Evolutionary conservation across 2,113 vertebrate genomes (phyloP), one percentile per base, ranked within the genome.

Genomic region (Mormoops blainvillei): DNA sequence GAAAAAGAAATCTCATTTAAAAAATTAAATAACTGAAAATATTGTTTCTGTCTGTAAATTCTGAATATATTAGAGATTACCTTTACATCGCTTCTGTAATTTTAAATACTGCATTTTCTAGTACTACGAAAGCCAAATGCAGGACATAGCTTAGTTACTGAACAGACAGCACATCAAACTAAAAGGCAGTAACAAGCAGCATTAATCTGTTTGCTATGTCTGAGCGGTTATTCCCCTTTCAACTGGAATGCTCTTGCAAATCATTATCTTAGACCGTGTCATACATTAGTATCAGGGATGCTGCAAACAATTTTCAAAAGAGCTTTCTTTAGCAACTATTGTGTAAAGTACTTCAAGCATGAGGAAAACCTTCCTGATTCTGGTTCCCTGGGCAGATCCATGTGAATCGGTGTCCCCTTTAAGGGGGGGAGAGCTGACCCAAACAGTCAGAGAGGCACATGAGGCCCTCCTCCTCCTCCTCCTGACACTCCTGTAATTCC

Each of bases 71-170:
- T 56, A 83, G 16, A 85, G 8, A 65, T 65, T 38, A 90, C 5
- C 78, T 82, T 89, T 76, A 19, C 22, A 85, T 58, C n/a, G 45
- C 11, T 91, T 84, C 9, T 84, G 15, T 94, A 85, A 87, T 77
- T 89, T 90, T 70, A 95, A 89, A 89, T 38, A 54, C 2, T 87
- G 52, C 20, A 84, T 92, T 97, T 95, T 84, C 68, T 87, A 87
- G n/a, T 58, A 65, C 31, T 83, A 76, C 43, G 19, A 88, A 94
- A 95, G 78, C 11, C 76, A 80, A 87, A 89, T 88, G 76, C 19
- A 36, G 33, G 94, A 65, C n/a, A 87, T 0, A 77, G 36, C 38
- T 89, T 7, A 81, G n/a, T 50, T 91, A 82, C 7, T 82, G 13
- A 92, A 65, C 16, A 73, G 36, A 48, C 9, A 91, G 50, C 24